These are phyloP conservation scores for Lycaon pictus DNA, from an alignment of 2,113 vertebrate species.

Conservation along the genomic window DNA sequence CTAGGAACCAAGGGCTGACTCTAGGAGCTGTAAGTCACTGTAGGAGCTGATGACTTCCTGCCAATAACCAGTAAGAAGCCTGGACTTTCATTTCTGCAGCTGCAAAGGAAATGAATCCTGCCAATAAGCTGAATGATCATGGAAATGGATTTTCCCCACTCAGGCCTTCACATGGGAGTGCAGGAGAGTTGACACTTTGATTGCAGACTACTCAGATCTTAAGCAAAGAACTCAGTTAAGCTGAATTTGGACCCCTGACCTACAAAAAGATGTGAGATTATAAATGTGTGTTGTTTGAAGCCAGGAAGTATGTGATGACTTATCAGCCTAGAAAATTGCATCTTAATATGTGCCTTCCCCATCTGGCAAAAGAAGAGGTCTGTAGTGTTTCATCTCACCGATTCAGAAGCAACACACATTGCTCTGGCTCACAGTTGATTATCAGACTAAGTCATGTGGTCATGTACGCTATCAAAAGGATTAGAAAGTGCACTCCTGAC, in stretches of 20 bases:
- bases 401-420: background rate
- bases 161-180: background rate
- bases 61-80: background rate
- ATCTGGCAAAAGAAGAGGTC: background rate
- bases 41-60: background rate
- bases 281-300: background rate
- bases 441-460: background rate
- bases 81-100: background rate
- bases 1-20: background rate
- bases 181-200: background rate
- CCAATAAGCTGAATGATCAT: background rate
- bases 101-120: background rate
- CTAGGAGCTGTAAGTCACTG: background rate
- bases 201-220: background rate
- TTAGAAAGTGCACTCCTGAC: background rate
- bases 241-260: background rate
- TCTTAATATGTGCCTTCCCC: background rate
- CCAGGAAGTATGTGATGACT: background rate
- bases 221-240: background rate
- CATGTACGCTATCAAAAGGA: background rate
- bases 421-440: background rate
- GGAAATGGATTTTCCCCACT: background rate
- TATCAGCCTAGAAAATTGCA: background rate
- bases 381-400: background rate
- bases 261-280: background rate